phyloP scores from a whole-genome alignment of 2,888 invertebrate genomes.

The Capitulum mitella region DNA sequence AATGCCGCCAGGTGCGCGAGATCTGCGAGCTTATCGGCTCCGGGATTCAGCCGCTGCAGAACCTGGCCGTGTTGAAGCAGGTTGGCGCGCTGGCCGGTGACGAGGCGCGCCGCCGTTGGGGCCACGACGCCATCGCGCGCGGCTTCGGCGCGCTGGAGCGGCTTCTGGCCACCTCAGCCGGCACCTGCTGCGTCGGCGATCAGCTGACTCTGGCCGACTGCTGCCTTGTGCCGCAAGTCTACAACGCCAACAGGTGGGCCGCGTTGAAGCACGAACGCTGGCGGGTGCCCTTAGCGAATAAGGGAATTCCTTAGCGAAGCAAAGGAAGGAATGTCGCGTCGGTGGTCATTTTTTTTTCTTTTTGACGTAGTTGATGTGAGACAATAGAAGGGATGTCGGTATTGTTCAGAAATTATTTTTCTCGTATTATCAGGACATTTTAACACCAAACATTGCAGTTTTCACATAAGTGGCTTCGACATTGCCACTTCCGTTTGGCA shows the following conservation, averaged over 20 bases:
- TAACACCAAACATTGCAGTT: too few species aligned
- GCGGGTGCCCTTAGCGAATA: conserved; percentile 31
- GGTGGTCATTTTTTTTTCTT: too few species aligned
- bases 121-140: conserved; percentile 80
- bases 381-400: too few species aligned
- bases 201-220: conserved; percentile 90
- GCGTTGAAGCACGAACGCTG: conserved; percentile 14
- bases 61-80: conserved; percentile 75
- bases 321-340: too few species aligned
- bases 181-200: conserved; percentile 89
- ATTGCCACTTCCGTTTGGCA: too few species aligned
- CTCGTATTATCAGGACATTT: too few species aligned
- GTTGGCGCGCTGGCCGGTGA: conserved; percentile 36
- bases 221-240: conserved; percentile 90
- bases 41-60: conserved; percentile 94
- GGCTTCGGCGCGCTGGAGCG: conserved; percentile 86
- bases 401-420: too few species aligned
- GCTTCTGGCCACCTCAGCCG: conserved; percentile 70
- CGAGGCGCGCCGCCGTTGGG: conserved; percentile 83
- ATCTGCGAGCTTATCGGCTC: conserved; percentile 85
- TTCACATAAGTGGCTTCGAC: too few species aligned
- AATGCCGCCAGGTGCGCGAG: conserved; percentile 64
- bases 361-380: too few species aligned
- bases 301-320: too few species aligned
- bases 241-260: conserved; percentile 75